Evolutionary conservation across 2,888 invertebrate species (phyloP).

Genomic region (Stomorhina lunata): DNA sequence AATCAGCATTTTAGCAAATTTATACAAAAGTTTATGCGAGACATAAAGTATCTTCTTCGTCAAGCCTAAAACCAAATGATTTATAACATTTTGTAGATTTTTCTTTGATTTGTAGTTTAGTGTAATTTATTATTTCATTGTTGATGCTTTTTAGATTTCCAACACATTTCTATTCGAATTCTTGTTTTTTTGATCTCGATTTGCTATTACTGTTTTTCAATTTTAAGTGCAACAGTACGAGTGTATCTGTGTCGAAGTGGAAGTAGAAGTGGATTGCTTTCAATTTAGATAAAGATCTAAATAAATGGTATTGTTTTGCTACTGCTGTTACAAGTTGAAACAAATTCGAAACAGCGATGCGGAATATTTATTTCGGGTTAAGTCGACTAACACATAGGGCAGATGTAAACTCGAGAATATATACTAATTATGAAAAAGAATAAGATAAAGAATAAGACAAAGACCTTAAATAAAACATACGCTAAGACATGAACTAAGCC

Average conservation of each 20-base stretch:
- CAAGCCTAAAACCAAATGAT: too few species aligned
- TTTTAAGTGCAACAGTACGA: neutral
- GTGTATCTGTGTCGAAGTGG: neutral
- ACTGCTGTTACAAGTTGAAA: neutral
- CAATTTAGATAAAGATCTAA: slow-evolving; percentile 36
- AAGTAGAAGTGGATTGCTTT: slow-evolving; percentile 18
- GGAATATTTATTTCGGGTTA: neutral
- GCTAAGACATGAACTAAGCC: too few species aligned
- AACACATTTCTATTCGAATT: neutral
- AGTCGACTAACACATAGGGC: too few species aligned
- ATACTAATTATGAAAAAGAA: too few species aligned
- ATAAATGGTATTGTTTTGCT: slow-evolving; percentile 7
- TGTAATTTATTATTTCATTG: slow-evolving; percentile 10
- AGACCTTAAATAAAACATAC: too few species aligned
- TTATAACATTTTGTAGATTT: too few species aligned
- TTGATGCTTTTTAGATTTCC: slow-evolving; percentile 17
- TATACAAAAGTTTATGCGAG: too few species aligned
- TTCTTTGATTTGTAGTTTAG: too few species aligned
- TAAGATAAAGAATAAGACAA: too few species aligned
- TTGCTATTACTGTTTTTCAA: neutral
- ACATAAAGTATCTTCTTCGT: too few species aligned
- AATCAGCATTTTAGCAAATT: too few species aligned
- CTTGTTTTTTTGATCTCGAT: neutral
- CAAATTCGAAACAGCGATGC: neutral
- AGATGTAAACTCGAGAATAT: too few species aligned